Evolutionary conservation across 2,797 vertebrate species (phyloP).

Genomic region (Adrianichthys oophorus): DNA sequence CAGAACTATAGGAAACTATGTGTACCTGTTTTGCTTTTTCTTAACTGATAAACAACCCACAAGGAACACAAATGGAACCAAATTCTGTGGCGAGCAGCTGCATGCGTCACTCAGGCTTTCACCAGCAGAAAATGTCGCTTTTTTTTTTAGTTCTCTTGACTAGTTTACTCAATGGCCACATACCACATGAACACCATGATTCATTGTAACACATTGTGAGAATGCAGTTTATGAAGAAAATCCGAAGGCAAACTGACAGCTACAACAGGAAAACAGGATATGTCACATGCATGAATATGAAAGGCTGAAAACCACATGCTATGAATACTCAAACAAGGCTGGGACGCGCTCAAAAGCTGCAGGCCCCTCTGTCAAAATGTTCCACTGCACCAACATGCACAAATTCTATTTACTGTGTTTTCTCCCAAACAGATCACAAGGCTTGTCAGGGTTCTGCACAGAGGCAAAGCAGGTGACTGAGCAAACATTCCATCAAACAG

Average conservation of each 20-base stretch:
- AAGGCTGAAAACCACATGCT: conserved; percentile 13
- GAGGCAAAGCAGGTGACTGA: no score
- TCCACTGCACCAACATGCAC: conserved; percentile 50
- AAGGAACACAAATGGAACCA: conserved; percentile 30
- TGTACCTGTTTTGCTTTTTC: conserved; percentile 10
- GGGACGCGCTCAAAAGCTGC: conserved; percentile 15
- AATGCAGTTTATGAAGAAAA: no score
- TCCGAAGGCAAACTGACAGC: conserved; percentile 1
- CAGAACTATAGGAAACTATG: background rate
- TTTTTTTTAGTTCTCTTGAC: conserved; percentile 20
- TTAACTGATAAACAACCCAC: conserved; percentile 36
- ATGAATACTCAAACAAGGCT: conserved; percentile 52
- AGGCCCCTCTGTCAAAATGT: conserved; percentile 48
- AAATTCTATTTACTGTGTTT: conserved; percentile 39
- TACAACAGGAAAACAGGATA: conserved; percentile 11
- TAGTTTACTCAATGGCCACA: conserved; percentile 10
- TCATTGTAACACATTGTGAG: no score
- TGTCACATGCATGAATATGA: conserved; percentile 11
- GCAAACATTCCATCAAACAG: no score
- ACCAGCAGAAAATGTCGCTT: conserved; percentile 58
- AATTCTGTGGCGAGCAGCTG: conserved; percentile 46
- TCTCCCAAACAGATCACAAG: background rate
- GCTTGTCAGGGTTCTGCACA: no score
- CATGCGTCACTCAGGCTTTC: conserved; percentile 39
- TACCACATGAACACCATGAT: background rate